These are phyloP conservation scores for Sapayoa aenigma DNA, from an alignment of 2,113 vertebrate species.

Conservation along the genomic window DNA sequence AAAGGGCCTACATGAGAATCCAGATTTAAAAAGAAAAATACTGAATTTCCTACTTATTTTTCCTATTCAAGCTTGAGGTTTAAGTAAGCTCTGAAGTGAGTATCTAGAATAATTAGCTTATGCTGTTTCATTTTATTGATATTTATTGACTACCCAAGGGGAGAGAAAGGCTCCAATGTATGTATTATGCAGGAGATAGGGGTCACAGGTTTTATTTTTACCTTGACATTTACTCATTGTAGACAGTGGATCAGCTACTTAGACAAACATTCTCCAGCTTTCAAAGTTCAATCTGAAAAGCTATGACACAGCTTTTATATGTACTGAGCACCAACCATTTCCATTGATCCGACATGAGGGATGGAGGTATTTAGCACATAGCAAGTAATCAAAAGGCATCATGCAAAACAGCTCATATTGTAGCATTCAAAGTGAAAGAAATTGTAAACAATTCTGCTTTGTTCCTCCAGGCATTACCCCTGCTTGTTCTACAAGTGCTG, in stretches of 20 bases:
- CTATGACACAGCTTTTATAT: background rate
- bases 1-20: background rate
- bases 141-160: constrained; percentile 21
- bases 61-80: background rate
- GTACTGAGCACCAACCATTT: background rate
- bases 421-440: background rate
- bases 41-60: background rate
- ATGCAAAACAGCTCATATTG: background rate
- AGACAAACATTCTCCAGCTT: constrained; percentile 38
- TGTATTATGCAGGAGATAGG: constrained; percentile 18
- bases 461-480: background rate
- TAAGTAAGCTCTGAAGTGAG: background rate
- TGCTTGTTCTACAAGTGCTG: background rate
- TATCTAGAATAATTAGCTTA: background rate
- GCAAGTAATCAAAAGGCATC: background rate
- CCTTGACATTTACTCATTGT: constrained; percentile 40
- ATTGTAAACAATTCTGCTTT: background rate
- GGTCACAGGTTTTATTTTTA: constrained; percentile 37
- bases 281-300: constrained; percentile 35
- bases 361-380: background rate
- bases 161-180: constrained; percentile 5
- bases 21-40: background rate
- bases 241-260: background rate
- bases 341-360: background rate
- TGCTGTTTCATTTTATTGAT: background rate